Evolutionary conservation across 92 coral and sea anemone genomes (phyloP).

Genomic region (Phenganax subtilis): DNA sequence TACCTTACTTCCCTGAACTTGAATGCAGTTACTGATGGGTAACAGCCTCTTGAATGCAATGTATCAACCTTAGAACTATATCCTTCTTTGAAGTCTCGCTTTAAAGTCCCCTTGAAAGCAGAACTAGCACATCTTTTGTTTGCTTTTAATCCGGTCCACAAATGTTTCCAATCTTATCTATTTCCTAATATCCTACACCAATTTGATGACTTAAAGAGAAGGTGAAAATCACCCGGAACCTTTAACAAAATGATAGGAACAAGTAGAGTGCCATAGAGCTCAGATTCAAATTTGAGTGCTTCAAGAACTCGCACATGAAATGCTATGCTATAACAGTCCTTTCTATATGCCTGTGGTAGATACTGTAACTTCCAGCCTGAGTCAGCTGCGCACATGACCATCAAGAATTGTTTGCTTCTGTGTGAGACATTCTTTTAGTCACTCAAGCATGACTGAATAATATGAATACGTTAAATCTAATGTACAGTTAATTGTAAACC

Average conservation of each 20-base stretch:
- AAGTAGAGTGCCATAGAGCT: conserved; percentile 34
- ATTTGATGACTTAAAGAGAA: conserved; percentile 27
- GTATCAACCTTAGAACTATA: background rate
- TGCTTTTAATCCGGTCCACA: conserved; percentile 25
- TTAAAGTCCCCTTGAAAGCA: conserved; percentile 9
- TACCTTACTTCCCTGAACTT: background rate
- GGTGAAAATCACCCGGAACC: conserved; percentile 25
- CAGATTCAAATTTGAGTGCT: conserved; percentile 5
- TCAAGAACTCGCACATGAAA: conserved; percentile 13
- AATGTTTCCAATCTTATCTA: conserved; percentile 18
- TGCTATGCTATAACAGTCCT: conserved; percentile 7
- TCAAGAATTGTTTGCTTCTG: conserved; percentile 47
- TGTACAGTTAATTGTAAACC: conserved; percentile 39
- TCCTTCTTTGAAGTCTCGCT: background rate
- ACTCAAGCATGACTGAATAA: conserved; percentile 22
- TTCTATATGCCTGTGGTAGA: conserved; percentile 12
- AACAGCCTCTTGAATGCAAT: background rate
- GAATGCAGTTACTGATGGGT: background rate
- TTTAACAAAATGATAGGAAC: conserved; percentile 38
- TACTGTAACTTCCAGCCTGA: conserved; percentile 34
- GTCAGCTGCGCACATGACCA: conserved; percentile 43
- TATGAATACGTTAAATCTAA: conserved; percentile 37
- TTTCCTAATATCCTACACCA: conserved; percentile 16
- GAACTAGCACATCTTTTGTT: conserved; percentile 31
- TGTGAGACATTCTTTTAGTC: conserved; percentile 36